These are phyloP conservation scores for Hylaeus anthracinus DNA, from an alignment of 1,140 invertebrate species.

Conservation along the genomic window DNA sequence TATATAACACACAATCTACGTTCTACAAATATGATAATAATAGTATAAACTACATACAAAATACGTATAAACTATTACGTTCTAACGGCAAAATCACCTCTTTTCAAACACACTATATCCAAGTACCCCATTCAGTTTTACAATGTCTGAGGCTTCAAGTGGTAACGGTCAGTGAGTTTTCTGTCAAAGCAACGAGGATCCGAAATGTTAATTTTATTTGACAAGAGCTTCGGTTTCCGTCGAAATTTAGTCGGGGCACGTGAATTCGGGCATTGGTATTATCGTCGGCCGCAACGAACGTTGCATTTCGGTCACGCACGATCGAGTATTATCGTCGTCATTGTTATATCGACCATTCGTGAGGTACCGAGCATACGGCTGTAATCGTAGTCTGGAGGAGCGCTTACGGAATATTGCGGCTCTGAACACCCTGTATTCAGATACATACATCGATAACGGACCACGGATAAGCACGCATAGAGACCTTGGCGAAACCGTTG, in stretches of 20 bases:
- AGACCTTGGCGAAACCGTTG: slow-evolving; percentile 6
- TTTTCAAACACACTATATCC: too few species aligned
- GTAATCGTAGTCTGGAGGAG: slow-evolving; percentile 59
- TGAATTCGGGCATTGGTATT: slow-evolving; percentile 37
- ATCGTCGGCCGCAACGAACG: slow-evolving; percentile 54
- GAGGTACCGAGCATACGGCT: slow-evolving; percentile 52
- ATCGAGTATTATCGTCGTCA: slow-evolving; percentile 65
- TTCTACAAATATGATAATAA: too few species aligned
- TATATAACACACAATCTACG: too few species aligned
- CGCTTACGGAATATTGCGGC: slow-evolving; percentile 57
- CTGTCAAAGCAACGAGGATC: background rate
- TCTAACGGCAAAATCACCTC: too few species aligned
- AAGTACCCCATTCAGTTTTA: too few species aligned
- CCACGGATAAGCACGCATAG: slow-evolving; percentile 29
- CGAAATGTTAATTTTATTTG: slow-evolving; percentile 35
- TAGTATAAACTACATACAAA: too few species aligned
- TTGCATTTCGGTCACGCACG: slow-evolving; percentile 63
- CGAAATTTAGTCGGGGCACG: slow-evolving; percentile 36
- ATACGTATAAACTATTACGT: too few species aligned
- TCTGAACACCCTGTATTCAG: slow-evolving; percentile 35
- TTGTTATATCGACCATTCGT: slow-evolving; percentile 61
- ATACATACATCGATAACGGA: slow-evolving; percentile 54
- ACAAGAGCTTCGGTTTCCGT: slow-evolving; percentile 33
- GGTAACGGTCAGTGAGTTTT: background rate
- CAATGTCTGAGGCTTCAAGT: too few species aligned